phyloP scores from a whole-genome alignment of 2,888 invertebrate genomes.

The Sepioteuthis lessoniana region DNA sequence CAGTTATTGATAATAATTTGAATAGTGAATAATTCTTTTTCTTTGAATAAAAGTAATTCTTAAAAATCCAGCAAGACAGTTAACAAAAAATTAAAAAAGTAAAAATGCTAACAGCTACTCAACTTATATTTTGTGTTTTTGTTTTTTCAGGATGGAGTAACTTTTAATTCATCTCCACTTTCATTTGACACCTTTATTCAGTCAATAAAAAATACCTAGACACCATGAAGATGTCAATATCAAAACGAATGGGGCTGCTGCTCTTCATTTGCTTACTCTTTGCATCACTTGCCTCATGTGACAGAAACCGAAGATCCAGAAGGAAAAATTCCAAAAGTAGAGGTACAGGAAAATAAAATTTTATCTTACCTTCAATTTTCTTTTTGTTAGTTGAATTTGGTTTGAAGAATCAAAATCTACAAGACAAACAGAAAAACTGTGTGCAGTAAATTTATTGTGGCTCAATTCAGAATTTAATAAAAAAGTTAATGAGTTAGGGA shows the following conservation, averaged over 20 bases:
- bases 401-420: too few relatives aligned
- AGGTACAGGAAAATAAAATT: neutral
- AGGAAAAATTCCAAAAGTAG: neutral
- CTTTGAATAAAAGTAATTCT: too few relatives aligned
- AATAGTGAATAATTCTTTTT: too few relatives aligned
- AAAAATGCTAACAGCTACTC: too few relatives aligned
- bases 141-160: neutral
- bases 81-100: too few relatives aligned
- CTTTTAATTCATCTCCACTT: neutral
- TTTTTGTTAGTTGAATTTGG: neutral
- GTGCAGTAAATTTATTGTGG: too few relatives aligned
- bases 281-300: neutral
- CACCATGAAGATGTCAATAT: neutral
- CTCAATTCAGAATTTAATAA: too few relatives aligned
- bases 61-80: too few relatives aligned
- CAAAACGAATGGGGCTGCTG: neutral
- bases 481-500: too few relatives aligned
- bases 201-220: neutral
- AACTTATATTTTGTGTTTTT: too few relatives aligned
- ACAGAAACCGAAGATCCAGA: neutral
- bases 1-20: too few relatives aligned
- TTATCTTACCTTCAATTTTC: neutral
- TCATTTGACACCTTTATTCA: neutral
- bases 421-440: too few relatives aligned
- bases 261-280: neutral